These are phyloP conservation scores for Gephyroberyx darwinii DNA, from an alignment of 2,797 vertebrate genomes.

Conservation along the genomic window DNA sequence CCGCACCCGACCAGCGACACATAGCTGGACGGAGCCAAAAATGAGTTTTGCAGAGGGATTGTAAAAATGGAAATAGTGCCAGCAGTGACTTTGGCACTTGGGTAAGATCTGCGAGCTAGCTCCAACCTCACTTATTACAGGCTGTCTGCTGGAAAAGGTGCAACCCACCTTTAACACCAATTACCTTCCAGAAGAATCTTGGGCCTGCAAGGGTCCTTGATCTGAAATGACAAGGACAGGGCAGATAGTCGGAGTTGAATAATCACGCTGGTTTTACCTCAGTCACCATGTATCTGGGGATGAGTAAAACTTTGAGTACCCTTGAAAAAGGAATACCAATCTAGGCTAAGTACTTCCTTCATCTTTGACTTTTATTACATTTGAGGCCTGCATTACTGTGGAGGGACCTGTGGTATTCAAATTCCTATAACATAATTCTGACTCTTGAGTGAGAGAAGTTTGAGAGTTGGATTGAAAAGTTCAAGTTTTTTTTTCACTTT, in stretches of 20 bases:
- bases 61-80: conserved; percentile 48
- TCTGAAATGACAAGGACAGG: conserved; percentile 30
- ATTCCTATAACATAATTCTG: neutral
- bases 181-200: conserved; percentile 41
- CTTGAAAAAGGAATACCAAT: neutral
- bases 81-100: conserved; percentile 39
- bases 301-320: neutral
- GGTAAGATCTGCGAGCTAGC: conserved; percentile 42
- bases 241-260: conserved; percentile 35
- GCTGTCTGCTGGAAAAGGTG: conserved; percentile 26
- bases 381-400: neutral
- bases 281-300: neutral
- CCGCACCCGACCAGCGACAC: conserved; percentile 23
- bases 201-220: conserved; percentile 31
- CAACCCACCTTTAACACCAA: conserved; percentile 63
- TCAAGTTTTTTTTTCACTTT: conserved; percentile 14
- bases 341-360: neutral
- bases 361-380: conserved; percentile 1
- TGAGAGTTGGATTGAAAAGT: conserved; percentile 26
- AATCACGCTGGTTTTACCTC: conserved; percentile 9
- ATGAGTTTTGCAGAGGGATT: conserved; percentile 46
- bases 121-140: conserved; percentile 39
- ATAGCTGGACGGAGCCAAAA: conserved; percentile 55
- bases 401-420: neutral
- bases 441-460: conserved; percentile 29